Evolutionary conservation across 37 sponge, comb jelly and placozoan genomes (phyloP).

Genomic region (Cliona cf. orientalis): DNA sequence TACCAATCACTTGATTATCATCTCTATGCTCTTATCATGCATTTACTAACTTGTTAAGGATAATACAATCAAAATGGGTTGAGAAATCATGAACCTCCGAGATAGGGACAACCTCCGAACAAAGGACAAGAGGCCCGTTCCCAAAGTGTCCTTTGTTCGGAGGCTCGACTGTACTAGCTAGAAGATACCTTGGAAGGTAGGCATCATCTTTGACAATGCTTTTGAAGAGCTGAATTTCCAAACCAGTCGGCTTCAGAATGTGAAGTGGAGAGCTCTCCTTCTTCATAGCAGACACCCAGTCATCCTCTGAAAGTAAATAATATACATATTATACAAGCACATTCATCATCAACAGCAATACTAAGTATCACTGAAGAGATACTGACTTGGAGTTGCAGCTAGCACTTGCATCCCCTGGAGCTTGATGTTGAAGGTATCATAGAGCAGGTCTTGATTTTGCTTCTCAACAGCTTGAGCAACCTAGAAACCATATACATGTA

Average conservation of each 20-base stretch:
- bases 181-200: slow-evolving; percentile 60
- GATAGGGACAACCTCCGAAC: too few species aligned
- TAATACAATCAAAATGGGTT: too few species aligned
- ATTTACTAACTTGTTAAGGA: too few species aligned
- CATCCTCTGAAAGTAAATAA: slow-evolving; percentile 24
- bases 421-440: slow-evolving; percentile 69
- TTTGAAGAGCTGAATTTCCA: slow-evolving; percentile 52
- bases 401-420: slow-evolving; percentile 73
- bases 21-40: too few species aligned
- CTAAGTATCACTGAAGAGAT: not conserved
- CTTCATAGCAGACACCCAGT: slow-evolving; percentile 57
- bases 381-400: slow-evolving; percentile 63
- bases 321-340: not conserved
- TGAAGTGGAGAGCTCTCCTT: slow-evolving; percentile 38
- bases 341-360: not conserved
- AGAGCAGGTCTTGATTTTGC: slow-evolving; percentile 30
- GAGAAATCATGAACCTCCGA: too few species aligned
- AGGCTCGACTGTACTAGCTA: not conserved
- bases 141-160: too few species aligned
- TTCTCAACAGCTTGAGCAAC: slow-evolving; percentile 8
- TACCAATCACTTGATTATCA: too few species aligned
- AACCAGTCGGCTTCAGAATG: slow-evolving; percentile 62
- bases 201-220: slow-evolving; percentile 69
- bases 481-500: not conserved
- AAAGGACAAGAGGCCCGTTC: too few species aligned